Conservation (phyloP, 2,888 invertebrate species). For the Amorpha juglandis region DNA sequence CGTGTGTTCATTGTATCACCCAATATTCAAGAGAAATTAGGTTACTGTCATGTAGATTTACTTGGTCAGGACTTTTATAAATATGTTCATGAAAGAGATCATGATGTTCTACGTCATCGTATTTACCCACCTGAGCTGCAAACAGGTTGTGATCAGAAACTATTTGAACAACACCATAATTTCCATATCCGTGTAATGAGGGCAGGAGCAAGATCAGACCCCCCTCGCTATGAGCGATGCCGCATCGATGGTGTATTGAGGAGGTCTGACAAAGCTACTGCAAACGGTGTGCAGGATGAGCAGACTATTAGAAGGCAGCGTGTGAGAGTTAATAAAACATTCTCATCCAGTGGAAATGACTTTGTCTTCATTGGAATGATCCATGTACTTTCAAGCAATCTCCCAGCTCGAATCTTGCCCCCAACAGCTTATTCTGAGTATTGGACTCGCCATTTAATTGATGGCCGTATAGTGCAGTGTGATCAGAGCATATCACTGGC, state of each 20-base stretch:
- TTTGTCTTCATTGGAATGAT: conserved; percentile 90
- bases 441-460: conserved; percentile 93
- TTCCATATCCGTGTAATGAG: conserved; percentile 86
- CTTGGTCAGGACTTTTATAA: conserved; percentile 94
- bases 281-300: conserved; percentile 78
- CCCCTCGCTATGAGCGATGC: conserved; percentile 88
- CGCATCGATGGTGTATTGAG: conserved; percentile 87
- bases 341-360: conserved; percentile 85
- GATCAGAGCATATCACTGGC: conserved; percentile 96
- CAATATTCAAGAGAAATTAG: conserved; percentile 92
- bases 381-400: conserved; percentile 83
- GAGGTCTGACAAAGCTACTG: conserved; percentile 84
- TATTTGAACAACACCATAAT: conserved; percentile 79
- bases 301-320: conserved; percentile 78
- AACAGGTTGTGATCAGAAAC: conserved; percentile 58
- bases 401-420: conserved; percentile 85
- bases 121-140: conserved; percentile 84
- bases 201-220: conserved; percentile 89
- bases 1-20: conserved; percentile 94
- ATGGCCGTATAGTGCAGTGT: conserved; percentile 94
- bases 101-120: conserved; percentile 88
- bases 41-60: conserved; percentile 94
- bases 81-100: conserved; percentile 93
- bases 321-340: conserved; percentile 79
- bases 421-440: conserved; percentile 91